Evolutionary conservation across 1,140 invertebrate species (phyloP).

Genomic region (Caenorhabditis briggsae): DNA sequence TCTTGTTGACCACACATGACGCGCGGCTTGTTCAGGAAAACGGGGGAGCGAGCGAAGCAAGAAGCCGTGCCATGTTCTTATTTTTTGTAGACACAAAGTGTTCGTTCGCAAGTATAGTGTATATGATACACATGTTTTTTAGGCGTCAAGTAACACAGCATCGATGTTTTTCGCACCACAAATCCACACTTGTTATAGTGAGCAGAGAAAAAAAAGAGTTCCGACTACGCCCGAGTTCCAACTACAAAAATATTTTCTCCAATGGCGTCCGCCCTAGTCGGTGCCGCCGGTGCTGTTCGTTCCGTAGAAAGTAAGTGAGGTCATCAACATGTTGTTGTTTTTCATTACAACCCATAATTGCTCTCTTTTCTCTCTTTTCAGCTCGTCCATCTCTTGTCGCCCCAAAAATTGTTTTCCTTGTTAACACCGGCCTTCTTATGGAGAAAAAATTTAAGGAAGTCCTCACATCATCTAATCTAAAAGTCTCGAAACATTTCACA

Average conservation of each 20-base stretch:
- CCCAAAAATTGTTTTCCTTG: conserved; percentile 4
- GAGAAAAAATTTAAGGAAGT: background rate
- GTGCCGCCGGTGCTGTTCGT: background rate
- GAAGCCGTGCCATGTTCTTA: conserved; percentile 1
- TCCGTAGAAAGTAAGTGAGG: background rate
- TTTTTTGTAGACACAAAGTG: conserved; percentile 3
- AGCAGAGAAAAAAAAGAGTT: background rate
- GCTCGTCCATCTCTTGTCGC: background rate
- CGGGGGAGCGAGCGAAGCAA: background rate
- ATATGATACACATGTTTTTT: conserved; percentile 36
- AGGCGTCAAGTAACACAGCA: conserved; percentile 22
- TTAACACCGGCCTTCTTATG: background rate
- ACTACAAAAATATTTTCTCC: conserved; percentile 44
- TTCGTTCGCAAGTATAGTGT: background rate
- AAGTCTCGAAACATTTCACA: background rate
- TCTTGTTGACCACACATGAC: conserved; percentile 50
- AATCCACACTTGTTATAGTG: conserved; percentile 22
- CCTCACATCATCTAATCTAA: background rate
- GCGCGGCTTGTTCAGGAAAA: background rate
- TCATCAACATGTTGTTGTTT: conserved; percentile 52
- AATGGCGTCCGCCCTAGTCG: background rate
- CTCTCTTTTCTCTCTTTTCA: background rate
- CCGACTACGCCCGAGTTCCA: background rate
- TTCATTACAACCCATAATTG: conserved; percentile 54
- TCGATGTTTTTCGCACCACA: background rate